Evolutionary conservation across 2,113 vertebrate genomes (phyloP).

Genomic region (Crotophaga sulcirostris): DNA sequence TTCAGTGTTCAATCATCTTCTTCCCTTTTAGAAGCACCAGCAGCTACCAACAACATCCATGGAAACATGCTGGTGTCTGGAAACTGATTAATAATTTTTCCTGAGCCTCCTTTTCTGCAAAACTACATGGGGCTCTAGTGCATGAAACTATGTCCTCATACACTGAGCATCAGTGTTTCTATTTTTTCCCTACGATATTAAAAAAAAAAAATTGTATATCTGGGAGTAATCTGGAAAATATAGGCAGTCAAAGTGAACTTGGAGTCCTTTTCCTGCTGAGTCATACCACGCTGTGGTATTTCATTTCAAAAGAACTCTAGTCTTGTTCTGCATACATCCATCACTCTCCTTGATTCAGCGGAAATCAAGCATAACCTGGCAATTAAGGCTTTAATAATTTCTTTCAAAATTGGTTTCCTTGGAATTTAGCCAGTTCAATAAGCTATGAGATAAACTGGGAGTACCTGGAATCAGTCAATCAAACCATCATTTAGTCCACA

Average conservation of each 20-base stretch:
- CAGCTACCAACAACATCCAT: background rate
- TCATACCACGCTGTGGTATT: background rate
- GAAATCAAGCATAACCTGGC: background rate
- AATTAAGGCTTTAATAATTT: background rate
- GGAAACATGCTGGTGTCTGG: background rate
- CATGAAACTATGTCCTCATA: background rate
- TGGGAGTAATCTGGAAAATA: background rate
- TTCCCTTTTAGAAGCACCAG: background rate
- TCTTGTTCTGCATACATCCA: accelerated
- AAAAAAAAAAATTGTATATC: background rate
- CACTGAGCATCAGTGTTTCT: background rate
- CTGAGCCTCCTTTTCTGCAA: background rate
- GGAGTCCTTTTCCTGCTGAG: background rate
- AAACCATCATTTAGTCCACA: background rate
- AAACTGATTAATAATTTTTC: background rate
- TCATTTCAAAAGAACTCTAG: background rate
- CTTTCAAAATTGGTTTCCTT: background rate
- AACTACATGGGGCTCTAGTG: background rate
- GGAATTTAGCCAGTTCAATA: background rate
- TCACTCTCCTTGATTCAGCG: background rate
- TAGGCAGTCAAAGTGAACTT: background rate
- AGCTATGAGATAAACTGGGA: background rate
- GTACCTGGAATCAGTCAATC: background rate
- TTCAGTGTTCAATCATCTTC: background rate
- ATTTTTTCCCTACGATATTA: background rate